These are phyloP conservation scores for Ectemnius continuus DNA, from an alignment of 2,888 invertebrate genomes.

Conservation along the genomic window DNA sequence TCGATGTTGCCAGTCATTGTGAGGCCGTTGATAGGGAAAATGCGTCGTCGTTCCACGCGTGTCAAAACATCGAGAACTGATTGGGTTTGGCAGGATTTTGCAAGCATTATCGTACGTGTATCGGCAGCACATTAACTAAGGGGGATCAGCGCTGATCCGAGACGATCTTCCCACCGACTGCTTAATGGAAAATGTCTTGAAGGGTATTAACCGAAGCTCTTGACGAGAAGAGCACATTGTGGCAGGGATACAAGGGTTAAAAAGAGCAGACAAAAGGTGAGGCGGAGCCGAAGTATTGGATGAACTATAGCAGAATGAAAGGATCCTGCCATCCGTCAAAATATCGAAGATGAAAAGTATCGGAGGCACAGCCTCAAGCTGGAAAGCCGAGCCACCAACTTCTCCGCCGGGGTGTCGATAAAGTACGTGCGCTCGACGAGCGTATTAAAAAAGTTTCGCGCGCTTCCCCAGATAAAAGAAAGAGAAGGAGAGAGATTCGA, in stretches of 20 bases:
- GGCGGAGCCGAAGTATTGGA: conserved; percentile 14
- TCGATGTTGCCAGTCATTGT: not conserved
- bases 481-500: not conserved
- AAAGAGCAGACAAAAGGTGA: not conserved
- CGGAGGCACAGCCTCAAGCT: conserved; percentile 6
- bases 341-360: conserved; percentile 36
- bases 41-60: not conserved
- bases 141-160: not conserved
- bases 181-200: conserved; percentile 29
- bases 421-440: conserved; percentile 5
- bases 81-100: not conserved
- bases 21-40: not conserved
- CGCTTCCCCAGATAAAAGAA: not conserved
- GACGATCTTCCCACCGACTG: conserved; percentile 13
- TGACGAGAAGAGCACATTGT: conserved; percentile 25
- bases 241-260: conserved; percentile 20
- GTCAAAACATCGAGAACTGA: not conserved
- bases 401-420: conserved; percentile 18
- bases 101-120: not conserved
- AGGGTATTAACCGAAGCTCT: conserved; percentile 23
- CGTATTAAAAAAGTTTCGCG: conserved; percentile 41
- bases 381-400: not conserved
- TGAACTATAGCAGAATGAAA: conserved; percentile 25
- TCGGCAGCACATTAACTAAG: not conserved
- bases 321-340: conserved; percentile 43